These are phyloP conservation scores for Mystacornis crossleyi DNA, from an alignment of 2,113 vertebrate genomes.

Conservation along the genomic window DNA sequence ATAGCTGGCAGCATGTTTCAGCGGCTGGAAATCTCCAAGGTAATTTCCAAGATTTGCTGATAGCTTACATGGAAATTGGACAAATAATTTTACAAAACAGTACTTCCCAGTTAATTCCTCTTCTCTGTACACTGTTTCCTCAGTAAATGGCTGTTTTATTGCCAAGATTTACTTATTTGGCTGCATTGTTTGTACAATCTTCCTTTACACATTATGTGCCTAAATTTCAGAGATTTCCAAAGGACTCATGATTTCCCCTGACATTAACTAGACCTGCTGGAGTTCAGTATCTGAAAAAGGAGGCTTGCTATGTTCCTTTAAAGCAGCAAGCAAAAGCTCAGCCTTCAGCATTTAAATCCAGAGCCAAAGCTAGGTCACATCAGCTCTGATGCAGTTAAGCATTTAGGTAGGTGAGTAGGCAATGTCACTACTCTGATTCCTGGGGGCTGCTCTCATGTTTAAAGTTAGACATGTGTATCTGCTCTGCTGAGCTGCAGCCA, in stretches of 20 bases:
- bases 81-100: conserved; percentile 22
- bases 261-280: neutral
- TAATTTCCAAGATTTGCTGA: conserved; percentile 17
- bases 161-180: neutral
- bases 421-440: neutral
- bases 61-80: conserved; percentile 11
- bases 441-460: neutral
- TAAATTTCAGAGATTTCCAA: conserved; percentile 2
- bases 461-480: neutral
- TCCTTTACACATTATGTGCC: neutral
- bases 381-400: neutral
- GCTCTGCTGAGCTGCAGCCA: neutral
- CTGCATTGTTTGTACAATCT: neutral
- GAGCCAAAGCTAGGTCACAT: neutral
- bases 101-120: conserved; percentile 10
- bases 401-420: neutral
- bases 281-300: neutral
- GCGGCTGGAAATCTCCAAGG: conserved; percentile 29
- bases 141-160: neutral
- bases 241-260: conserved; percentile 26
- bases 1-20: neutral
- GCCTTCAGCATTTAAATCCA: neutral
- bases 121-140: neutral
- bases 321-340: neutral
- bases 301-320: neutral